Evolutionary conservation across 1,140 invertebrate genomes (phyloP).

Genomic region (Aricia agestis): DNA sequence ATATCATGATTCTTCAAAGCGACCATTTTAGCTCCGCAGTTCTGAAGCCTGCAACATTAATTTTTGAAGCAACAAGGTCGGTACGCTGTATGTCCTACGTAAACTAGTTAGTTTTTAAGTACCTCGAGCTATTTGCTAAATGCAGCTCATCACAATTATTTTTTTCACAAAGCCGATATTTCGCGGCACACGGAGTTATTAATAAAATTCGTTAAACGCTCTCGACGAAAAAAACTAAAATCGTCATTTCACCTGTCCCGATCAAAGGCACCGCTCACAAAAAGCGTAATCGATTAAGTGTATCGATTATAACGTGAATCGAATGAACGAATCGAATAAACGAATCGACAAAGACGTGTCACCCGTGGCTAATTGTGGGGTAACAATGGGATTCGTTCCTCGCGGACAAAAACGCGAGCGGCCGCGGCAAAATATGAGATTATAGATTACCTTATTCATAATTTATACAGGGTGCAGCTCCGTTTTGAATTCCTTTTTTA

Average conservation of each 20-base stretch:
- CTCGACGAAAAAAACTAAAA: constrained; percentile 15
- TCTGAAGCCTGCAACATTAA: no score
- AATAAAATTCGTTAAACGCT: constrained; percentile 7
- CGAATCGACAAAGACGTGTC: constrained; percentile 38
- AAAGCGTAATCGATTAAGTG: constrained; percentile 52
- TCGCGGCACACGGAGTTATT: background rate
- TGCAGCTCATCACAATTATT: background rate
- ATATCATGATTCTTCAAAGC: no score
- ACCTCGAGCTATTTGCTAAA: background rate
- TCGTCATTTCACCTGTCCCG: constrained; percentile 32
- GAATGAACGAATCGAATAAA: constrained; percentile 55
- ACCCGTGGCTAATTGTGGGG: constrained; percentile 44
- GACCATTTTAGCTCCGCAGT: no score
- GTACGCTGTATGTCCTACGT: background rate
- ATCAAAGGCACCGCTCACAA: constrained; percentile 45
- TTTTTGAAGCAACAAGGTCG: no score
- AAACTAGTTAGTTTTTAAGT: background rate
- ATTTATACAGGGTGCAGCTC: constrained; percentile 42
- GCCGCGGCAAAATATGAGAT: constrained; percentile 50
- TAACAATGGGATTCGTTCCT: constrained; percentile 60
- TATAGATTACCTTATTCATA: constrained; percentile 42
- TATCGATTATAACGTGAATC: constrained; percentile 55
- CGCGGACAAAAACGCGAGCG: constrained; percentile 55
- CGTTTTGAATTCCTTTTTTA: background rate
- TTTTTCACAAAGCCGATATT: constrained; percentile 9